Conservation (phyloP, 2,797 vertebrate species). For the Bryconaethiops microstoma region DNA sequence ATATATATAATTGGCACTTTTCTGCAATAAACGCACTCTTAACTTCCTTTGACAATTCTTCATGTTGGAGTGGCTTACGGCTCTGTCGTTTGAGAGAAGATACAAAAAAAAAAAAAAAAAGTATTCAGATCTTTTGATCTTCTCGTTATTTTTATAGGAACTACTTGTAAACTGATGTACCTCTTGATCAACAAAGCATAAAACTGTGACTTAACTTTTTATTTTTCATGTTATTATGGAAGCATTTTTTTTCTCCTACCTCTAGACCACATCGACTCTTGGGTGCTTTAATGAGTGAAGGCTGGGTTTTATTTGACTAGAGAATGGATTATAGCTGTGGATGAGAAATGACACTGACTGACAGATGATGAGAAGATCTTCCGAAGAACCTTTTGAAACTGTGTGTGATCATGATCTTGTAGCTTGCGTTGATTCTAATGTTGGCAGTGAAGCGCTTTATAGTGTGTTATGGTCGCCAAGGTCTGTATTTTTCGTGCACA, state of each 20-base stretch:
- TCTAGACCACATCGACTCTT: slow-evolving; percentile 55
- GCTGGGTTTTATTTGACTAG: slow-evolving; percentile 14
- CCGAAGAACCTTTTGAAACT: slow-evolving; percentile 41
- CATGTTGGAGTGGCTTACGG: slow-evolving; percentile 68
- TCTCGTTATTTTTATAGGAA: slow-evolving; percentile 18
- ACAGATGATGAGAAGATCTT: slow-evolving; percentile 47
- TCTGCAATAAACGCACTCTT: not conserved
- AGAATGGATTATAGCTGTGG: not conserved
- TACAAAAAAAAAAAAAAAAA: too few species aligned
- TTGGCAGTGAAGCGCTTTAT: slow-evolving; percentile 59
- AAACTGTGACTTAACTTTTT: slow-evolving; percentile 45
- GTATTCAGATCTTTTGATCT: not conserved
- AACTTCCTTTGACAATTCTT: not conserved
- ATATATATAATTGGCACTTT: not conserved
- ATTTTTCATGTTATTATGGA: slow-evolving; percentile 50
- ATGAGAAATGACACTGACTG: slow-evolving; percentile 55
- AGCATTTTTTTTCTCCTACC: slow-evolving; percentile 60
- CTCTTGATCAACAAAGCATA: slow-evolving; percentile 36
- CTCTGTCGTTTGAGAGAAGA: slow-evolving; percentile 58
- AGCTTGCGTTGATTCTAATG: slow-evolving; percentile 39
- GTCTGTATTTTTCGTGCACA: not conserved
- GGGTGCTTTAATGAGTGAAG: slow-evolving; percentile 45
- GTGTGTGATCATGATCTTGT: slow-evolving; percentile 59
- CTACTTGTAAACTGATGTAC: slow-evolving; percentile 20
- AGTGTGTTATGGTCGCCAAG: slow-evolving; percentile 20